Evolutionary conservation across 1,140 invertebrate species (phyloP).

Genomic region (Reticulitermes speratus): DNA sequence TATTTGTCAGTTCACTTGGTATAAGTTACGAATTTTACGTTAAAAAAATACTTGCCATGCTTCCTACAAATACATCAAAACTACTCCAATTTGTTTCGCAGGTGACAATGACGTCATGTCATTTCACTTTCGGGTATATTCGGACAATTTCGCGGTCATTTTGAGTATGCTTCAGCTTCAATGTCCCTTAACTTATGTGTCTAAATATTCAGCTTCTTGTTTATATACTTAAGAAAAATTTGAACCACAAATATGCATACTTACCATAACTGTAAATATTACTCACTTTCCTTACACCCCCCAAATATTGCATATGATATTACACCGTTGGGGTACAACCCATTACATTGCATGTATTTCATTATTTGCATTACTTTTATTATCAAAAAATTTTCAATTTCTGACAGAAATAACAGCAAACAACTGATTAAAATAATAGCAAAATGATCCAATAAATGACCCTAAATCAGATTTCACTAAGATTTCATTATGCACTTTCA

Average conservation of each 20-base stretch:
- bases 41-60: slow-evolving; percentile 32
- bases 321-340: not conserved
- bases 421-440: not conserved
- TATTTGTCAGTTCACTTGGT: not conserved
- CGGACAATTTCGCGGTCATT: slow-evolving; percentile 33
- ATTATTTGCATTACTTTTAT: not conserved
- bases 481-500: too few species aligned
- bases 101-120: slow-evolving; percentile 35
- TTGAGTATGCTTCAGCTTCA: slow-evolving; percentile 18
- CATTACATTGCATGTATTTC: too few species aligned
- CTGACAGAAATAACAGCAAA: not conserved
- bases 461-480: not conserved
- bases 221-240: not conserved
- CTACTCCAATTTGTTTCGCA: slow-evolving; percentile 35
- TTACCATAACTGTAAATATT: not conserved
- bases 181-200: not conserved
- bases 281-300: not conserved
- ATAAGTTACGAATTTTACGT: not conserved
- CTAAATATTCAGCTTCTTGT: too few species aligned
- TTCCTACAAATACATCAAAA: slow-evolving; percentile 32
- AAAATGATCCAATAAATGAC: not conserved
- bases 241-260: not conserved
- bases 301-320: not conserved
- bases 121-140: slow-evolving; percentile 35
- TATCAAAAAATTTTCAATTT: not conserved